Evolutionary conservation across 2,113 vertebrate species (phyloP), one percentile per base, ranked within the genome.

Genomic region (Cairina moschata): DNA sequence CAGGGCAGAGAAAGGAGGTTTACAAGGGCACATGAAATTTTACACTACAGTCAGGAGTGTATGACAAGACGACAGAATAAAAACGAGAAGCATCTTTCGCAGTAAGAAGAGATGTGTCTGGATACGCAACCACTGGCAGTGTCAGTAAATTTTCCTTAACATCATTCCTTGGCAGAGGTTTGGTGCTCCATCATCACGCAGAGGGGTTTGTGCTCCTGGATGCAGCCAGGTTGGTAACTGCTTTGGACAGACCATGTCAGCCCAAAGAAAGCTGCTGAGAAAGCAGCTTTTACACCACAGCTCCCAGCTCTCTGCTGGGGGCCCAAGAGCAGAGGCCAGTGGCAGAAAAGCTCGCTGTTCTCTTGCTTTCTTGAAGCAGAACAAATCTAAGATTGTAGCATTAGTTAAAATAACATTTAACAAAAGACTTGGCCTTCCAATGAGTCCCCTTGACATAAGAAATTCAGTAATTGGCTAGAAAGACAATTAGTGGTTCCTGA

Each of bases 401-500:
- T 3, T 16, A 8, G 40, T 34, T 55, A 18, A 81, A 67, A 16
- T 31, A 69, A 86, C 0, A 4, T 25, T 58, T 22, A 54, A 74
- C 28, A 58, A 59, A 10, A 38, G 29, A 62, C 23, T 54, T 29
- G 1, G 14, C 16, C 18, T 48, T n/a, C 38, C n/a, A 6, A 1
- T 3, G 4, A 46, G 6, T 11, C 3, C 11, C 6, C 14, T 17
- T 2, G 9, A 38, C 3, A 1, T 6, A 29, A 83, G 23, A 71
- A 78, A 75, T 8, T 17, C 55, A n/a, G 2, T 7, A 3, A 31
- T 4, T 13, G 1, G 20, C n/a, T 46, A 22, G 54, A 75, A 90
- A 75, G 6, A 15, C 1, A 7, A 3, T 5, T 4, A 8, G 5
- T 1, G 8, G 1, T 32, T 50, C 16, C 9, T 48, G 10, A 0